A percentile compares a stretch with the other conserved stretches of the same genome.
Conservation (phyloP, 2,113 vertebrate genomes). For the Lycocorax pyrrhopterus region DNA sequence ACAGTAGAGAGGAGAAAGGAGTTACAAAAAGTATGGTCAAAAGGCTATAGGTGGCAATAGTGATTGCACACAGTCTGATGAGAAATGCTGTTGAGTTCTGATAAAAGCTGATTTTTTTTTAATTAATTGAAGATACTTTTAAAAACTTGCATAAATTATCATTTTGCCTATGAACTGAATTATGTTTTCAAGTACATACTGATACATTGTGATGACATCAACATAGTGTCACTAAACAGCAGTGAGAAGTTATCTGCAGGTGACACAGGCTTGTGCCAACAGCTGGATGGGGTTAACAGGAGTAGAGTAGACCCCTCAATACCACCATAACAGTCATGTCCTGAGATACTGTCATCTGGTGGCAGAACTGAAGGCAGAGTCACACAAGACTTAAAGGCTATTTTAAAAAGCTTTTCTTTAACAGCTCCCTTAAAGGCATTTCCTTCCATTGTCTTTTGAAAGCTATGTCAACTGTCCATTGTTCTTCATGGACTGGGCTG, state of each 20-base stretch:
- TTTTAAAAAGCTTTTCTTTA: slow-evolving; percentile 46
- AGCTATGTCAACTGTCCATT: not conserved
- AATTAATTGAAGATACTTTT: not conserved
- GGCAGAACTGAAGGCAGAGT: not conserved
- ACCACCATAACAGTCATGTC: not conserved
- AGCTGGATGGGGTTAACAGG: not conserved
- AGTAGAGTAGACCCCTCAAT: not conserved
- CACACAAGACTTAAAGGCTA: not conserved
- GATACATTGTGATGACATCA: not conserved
- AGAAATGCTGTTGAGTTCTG: not conserved
- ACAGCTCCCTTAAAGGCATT: not conserved
- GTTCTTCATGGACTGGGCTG: not conserved
- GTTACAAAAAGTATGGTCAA: not conserved
- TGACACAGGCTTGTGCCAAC: not conserved
- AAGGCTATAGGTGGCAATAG: not conserved
- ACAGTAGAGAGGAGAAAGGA: not conserved
- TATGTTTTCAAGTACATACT: not conserved
- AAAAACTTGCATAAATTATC: not conserved
- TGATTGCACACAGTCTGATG: not conserved
- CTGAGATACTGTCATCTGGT: not conserved
- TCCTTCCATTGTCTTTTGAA: slow-evolving; percentile 41
- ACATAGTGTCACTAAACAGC: not conserved
- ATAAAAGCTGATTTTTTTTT: not conserved
- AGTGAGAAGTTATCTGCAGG: not conserved
- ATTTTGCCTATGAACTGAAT: not conserved